phyloP scores from a whole-genome alignment of 2,888 invertebrate species.

The Drosophila melanosoma region DNA sequence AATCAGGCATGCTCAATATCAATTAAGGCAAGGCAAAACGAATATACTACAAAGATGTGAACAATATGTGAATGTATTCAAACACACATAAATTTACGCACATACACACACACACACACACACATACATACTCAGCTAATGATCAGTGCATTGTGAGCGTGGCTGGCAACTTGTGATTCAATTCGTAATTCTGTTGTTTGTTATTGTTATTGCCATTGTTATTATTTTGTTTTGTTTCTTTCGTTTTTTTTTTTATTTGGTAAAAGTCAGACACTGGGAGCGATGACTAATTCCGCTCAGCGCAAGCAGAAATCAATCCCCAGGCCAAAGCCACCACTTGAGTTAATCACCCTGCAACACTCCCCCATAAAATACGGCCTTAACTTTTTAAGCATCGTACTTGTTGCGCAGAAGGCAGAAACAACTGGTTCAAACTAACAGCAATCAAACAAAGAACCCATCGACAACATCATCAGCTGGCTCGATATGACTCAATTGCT shows the following conservation, averaged over 20 bases:
- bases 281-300: conserved; percentile 54
- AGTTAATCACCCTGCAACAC: not conserved
- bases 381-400: not conserved
- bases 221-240: conserved; percentile 12
- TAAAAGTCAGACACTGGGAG: conserved; percentile 1
- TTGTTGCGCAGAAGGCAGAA: conserved; percentile 42
- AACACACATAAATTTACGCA: conserved; percentile 14
- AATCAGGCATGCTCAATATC: conserved; percentile 63
- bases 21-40: conserved; percentile 59
- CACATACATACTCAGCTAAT: not conserved
- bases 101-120: not conserved
- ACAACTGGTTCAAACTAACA: conserved; percentile 66
- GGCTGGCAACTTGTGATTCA: conserved; percentile 39
- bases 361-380: not conserved
- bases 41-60: conserved; percentile 1
- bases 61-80: conserved; percentile 11
- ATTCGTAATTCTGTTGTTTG: conserved; percentile 19
- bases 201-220: conserved; percentile 18
- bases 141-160: conserved; percentile 22
- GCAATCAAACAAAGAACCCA: conserved; percentile 51
- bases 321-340: conserved; percentile 6
- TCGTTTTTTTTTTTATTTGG: conserved; percentile 16
- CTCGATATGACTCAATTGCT: conserved; percentile 55
- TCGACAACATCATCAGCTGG: conserved; percentile 45
- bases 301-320: conserved; percentile 67